Conservation (phyloP, 2,113 vertebrate genomes). For the Thermophis baileyi region DNA sequence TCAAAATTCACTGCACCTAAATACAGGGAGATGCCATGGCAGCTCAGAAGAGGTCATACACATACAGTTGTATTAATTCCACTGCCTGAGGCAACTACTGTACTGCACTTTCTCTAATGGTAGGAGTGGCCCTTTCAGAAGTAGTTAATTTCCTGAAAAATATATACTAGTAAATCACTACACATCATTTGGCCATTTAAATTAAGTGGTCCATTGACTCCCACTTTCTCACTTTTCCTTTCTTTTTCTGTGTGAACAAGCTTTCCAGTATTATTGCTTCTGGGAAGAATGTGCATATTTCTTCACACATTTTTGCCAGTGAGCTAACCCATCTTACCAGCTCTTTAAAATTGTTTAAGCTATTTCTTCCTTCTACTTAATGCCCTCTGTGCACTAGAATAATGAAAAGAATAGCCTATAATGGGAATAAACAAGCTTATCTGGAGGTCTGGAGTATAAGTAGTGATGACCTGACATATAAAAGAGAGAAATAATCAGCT, state of each 20-base stretch:
- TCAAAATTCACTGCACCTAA: neutral
- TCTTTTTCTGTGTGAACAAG: neutral
- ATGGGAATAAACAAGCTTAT: neutral
- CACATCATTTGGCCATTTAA: neutral
- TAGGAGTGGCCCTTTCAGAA: neutral
- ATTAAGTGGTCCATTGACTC: neutral
- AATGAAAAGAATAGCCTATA: neutral
- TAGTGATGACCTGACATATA: neutral
- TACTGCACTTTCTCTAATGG: neutral
- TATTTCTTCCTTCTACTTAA: neutral
- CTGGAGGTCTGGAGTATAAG: neutral
- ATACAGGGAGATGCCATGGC: neutral
- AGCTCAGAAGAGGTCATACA: neutral
- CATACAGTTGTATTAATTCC: neutral
- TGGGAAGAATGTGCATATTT: neutral
- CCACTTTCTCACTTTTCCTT: neutral
- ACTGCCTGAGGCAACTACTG: neutral
- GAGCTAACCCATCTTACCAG: neutral
- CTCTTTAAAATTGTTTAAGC: neutral
- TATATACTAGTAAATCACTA: neutral
- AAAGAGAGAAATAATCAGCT: conserved; percentile 5
- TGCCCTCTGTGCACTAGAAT: neutral
- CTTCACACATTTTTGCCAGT: neutral
- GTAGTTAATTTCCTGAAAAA: neutral
- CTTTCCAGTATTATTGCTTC: neutral